Evolutionary conservation across 2,113 vertebrate genomes (phyloP).

Genomic region (Plestiodon gilberti): DNA sequence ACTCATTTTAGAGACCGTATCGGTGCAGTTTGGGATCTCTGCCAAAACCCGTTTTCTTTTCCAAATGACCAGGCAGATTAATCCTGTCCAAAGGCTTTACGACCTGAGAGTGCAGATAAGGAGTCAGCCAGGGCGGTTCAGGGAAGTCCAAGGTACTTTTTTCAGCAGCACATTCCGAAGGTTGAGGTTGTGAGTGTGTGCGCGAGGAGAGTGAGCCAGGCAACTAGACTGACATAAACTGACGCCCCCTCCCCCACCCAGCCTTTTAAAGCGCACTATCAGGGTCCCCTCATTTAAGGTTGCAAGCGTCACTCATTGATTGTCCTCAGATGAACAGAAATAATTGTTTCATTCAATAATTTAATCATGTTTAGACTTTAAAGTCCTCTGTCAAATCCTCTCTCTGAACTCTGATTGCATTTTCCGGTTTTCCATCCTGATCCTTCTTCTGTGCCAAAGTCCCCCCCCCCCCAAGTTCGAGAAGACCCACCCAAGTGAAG

Average conservation of each 20-base stretch:
- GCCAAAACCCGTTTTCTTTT: not conserved
- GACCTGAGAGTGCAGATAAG: not conserved
- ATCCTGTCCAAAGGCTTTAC: not conserved
- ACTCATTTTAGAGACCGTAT: no score
- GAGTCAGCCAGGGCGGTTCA: not conserved
- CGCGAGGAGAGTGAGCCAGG: not conserved
- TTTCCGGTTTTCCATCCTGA: not conserved
- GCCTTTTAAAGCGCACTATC: not conserved
- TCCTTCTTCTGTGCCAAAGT: not conserved
- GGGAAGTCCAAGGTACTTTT: constrained; percentile 4
- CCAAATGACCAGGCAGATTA: not conserved
- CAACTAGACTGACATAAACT: not conserved
- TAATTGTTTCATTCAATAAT: no score
- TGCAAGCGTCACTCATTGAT: not conserved
- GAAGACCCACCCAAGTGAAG: not conserved
- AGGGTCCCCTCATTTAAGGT: not conserved
- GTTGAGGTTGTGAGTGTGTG: not conserved
- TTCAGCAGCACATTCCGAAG: not conserved
- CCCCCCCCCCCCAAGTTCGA: not conserved
- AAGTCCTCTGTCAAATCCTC: not conserved
- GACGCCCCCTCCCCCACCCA: not conserved
- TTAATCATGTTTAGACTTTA: no score
- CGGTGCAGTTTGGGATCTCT: not conserved
- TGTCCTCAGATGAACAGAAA: no score
- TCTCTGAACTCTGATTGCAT: not conserved